These are phyloP conservation scores for Ailurus styani DNA, from an alignment of 2,113 vertebrate species.

Conservation along the genomic window DNA sequence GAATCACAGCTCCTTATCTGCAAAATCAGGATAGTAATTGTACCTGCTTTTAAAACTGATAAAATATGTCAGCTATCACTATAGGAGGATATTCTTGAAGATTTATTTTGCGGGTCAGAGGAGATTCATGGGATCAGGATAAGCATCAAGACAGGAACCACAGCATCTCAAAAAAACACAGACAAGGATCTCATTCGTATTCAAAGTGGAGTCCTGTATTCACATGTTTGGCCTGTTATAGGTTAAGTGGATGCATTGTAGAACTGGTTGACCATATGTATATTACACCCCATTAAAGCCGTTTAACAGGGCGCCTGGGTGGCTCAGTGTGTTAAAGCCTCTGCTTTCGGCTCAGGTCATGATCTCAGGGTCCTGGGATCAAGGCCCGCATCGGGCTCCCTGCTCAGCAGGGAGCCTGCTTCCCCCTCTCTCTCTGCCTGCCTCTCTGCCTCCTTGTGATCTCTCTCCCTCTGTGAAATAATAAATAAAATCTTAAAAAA, in stretches of 20 bases:
- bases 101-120: background rate
- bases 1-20: background rate
- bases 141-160: background rate
- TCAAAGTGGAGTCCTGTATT: background rate
- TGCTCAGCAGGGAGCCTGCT: too few relatives aligned
- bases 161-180: background rate
- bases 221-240: background rate
- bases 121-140: background rate
- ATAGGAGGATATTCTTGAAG: background rate
- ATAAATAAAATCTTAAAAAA: too few relatives aligned
- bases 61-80: background rate
- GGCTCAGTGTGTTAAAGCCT: too few relatives aligned
- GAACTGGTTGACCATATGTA: background rate
- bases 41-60: background rate
- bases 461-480: too few relatives aligned
- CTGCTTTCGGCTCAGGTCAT: too few relatives aligned
- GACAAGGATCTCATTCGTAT: background rate
- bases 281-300: background rate
- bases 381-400: too few relatives aligned
- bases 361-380: too few relatives aligned
- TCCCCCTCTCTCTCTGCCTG: too few relatives aligned
- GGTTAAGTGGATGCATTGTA: background rate
- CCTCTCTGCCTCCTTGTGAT: too few relatives aligned
- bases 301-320: too few relatives aligned
- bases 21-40: background rate